These are phyloP conservation scores for Antheraea mylitta DNA, from an alignment of 1,140 invertebrate species.

Conservation along the genomic window DNA sequence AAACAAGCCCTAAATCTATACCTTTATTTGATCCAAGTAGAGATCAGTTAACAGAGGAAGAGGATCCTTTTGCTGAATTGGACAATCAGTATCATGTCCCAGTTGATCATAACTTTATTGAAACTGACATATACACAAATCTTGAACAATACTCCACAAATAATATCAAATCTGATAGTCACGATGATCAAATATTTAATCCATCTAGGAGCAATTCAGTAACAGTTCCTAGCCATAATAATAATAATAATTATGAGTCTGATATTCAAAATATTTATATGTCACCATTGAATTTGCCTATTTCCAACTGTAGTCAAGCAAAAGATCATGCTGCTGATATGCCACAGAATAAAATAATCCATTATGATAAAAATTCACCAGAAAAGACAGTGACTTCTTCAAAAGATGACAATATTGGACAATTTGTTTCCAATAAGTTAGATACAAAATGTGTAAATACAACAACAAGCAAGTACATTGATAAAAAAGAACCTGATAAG, in stretches of 20 bases:
- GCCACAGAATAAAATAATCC: not conserved
- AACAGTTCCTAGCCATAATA: not conserved
- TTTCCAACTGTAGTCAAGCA: not conserved
- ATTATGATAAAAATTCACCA: not conserved
- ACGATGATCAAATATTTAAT: not conserved
- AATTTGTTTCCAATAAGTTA: not conserved
- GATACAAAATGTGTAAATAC: slow-evolving; percentile 17
- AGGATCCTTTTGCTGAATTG: slow-evolving; percentile 68
- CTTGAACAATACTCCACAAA: slow-evolving; percentile 17
- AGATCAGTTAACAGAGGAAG: slow-evolving; percentile 55
- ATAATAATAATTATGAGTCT: not conserved
- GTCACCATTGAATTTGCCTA: slow-evolving; percentile 20
- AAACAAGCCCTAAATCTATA: slow-evolving; percentile 18
- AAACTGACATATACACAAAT: slow-evolving; percentile 44
- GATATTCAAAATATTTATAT: not conserved
- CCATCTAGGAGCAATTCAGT: not conserved
- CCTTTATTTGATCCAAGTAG: slow-evolving; percentile 47
- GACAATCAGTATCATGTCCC: slow-evolving; percentile 72
- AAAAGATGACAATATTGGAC: not conserved
- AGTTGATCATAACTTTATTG: slow-evolving; percentile 67
- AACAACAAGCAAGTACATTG: slow-evolving; percentile 14
- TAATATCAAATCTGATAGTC: not conserved
- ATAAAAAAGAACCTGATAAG: slow-evolving; percentile 33
- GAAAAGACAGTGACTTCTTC: not conserved
- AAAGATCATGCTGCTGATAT: not conserved